A percentile compares a stretch with the other conserved stretches of the same genome.
phyloP scores from a whole-genome alignment of 2,888 invertebrate genomes.

The Mactromeris polynyma region DNA sequence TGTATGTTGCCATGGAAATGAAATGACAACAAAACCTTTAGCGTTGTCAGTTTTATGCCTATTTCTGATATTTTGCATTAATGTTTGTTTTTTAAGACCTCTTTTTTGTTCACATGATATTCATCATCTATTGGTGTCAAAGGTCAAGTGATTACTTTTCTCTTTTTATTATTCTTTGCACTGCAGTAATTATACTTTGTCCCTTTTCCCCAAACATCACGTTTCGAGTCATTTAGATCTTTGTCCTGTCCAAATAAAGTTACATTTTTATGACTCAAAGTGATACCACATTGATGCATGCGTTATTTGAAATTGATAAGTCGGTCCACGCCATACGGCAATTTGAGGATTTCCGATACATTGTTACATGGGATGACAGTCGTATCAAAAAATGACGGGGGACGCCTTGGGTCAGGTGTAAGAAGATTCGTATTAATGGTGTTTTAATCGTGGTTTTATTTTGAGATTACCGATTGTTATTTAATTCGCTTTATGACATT shows the following conservation, averaged over 20 bases:
- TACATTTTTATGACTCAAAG: neutral
- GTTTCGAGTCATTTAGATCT: slow-evolving; percentile 1
- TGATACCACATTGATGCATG: neutral
- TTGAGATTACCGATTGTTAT: neutral
- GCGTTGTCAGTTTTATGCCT: no score
- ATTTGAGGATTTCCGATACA: slow-evolving; percentile 3
- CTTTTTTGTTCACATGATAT: neutral
- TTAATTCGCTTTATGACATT: neutral
- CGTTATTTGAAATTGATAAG: neutral
- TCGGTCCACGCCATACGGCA: neutral
- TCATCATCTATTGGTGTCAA: neutral
- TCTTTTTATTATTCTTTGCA: neutral
- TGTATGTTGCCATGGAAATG: neutral
- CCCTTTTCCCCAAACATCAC: neutral
- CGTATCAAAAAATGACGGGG: neutral
- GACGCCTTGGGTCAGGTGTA: neutral
- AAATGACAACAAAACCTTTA: neutral
- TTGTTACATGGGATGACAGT: neutral
- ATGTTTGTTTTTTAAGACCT: neutral
- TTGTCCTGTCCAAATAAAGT: neutral
- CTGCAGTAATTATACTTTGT: neutral
- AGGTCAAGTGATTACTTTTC: neutral
- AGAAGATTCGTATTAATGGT: neutral
- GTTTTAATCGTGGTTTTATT: neutral
- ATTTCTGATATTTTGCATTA: neutral